A percentile compares a stretch with the other conserved stretches of the same genome.
Conservation (phyloP, 30 jellyfish, hydroid and myxozoan genomes). For the Clytia hemisphaerica region DNA sequence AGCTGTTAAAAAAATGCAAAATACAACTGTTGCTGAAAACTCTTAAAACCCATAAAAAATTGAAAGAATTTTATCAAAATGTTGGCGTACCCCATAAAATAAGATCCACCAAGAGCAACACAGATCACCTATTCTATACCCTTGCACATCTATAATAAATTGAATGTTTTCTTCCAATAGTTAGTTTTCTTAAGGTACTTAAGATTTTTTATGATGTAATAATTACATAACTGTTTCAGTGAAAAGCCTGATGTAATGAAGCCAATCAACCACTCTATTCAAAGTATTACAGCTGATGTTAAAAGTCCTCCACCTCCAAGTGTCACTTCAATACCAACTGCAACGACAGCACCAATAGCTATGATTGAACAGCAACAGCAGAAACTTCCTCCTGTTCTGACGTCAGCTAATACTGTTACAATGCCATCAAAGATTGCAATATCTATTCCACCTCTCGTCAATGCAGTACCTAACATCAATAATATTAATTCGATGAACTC, state of each 20-base stretch:
- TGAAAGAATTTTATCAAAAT: background rate
- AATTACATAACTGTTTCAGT: too few relatives aligned
- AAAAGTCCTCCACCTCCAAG: background rate
- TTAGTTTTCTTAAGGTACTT: too few relatives aligned
- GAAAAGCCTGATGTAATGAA: too few relatives aligned
- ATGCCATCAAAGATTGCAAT: background rate
- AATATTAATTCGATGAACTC: background rate
- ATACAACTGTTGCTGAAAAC: too few relatives aligned
- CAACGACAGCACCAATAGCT: background rate
- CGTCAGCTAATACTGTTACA: background rate
- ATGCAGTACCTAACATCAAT: background rate
- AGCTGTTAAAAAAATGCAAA: too few relatives aligned
- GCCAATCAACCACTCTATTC: slow-evolving; percentile 10
- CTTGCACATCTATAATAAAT: too few relatives aligned
- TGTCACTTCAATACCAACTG: background rate
- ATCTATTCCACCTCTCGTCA: background rate
- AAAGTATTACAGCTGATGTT: slow-evolving; percentile 19
- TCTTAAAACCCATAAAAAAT: background rate
- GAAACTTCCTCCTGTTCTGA: background rate
- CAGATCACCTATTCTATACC: too few relatives aligned
- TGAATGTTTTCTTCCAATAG: too few relatives aligned
- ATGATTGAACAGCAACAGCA: background rate
- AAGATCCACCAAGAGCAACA: too few relatives aligned
- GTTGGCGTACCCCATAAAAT: background rate
- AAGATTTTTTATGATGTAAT: too few relatives aligned